phyloP scores from a whole-genome alignment of 1,140 invertebrate species.

The Diorhabda carinulata region DNA sequence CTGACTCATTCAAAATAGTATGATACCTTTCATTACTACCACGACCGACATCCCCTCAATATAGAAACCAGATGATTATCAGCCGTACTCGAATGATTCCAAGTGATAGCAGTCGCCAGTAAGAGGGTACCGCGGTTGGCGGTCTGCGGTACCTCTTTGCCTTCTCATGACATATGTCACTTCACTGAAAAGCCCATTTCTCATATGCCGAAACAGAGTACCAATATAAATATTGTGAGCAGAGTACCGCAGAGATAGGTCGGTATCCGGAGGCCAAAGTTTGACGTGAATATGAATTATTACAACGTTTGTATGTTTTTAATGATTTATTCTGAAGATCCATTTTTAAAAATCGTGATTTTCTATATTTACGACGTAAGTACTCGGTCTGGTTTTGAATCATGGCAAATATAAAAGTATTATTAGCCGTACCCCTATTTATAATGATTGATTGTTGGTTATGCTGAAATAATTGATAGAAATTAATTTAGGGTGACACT shows the following conservation, averaged over 20 bases:
- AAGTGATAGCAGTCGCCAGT: constrained; percentile 20
- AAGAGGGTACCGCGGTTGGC: constrained; percentile 20
- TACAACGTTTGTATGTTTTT: too few relatives aligned
- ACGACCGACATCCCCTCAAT: background rate
- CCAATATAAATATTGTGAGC: constrained; percentile 37
- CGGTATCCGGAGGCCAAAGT: background rate
- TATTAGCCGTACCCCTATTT: too few relatives aligned
- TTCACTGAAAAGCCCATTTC: constrained; percentile 30
- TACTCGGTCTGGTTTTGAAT: too few relatives aligned
- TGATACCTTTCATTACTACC: background rate
- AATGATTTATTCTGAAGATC: too few relatives aligned
- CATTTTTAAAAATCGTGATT: too few relatives aligned
- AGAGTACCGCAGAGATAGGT: constrained; percentile 1
- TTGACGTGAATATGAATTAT: background rate
- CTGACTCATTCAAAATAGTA: background rate
- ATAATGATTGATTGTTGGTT: background rate
- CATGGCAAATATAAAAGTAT: too few relatives aligned
- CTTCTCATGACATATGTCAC: constrained; percentile 27
- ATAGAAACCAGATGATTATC: constrained; percentile 20
- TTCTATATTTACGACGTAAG: too few relatives aligned
- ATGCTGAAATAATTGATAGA: background rate
- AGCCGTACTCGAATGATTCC: background rate
- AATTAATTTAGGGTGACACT: background rate
- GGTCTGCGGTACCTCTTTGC: constrained; percentile 23
- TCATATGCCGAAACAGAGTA: constrained; percentile 27